These are phyloP conservation scores for Xerus rutilus DNA, from an alignment of 2,797 vertebrate species.

Conservation along the genomic window DNA sequence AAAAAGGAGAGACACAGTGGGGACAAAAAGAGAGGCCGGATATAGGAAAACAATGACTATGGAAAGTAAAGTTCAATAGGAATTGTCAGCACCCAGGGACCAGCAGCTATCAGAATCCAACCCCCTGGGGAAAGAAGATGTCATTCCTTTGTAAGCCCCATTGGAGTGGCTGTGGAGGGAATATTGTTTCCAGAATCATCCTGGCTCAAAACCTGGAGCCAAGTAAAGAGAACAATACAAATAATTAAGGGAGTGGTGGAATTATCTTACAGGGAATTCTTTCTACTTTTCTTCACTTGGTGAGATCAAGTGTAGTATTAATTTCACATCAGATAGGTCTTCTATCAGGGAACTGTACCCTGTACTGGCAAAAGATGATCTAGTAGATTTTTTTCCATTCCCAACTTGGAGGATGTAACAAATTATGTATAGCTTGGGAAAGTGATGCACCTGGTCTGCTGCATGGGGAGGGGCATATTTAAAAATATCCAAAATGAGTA, in stretches of 20 bases:
- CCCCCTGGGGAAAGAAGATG: slow-evolving; percentile 54
- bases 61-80: slow-evolving; percentile 57
- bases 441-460: slow-evolving; percentile 25
- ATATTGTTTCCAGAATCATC: slow-evolving; percentile 75
- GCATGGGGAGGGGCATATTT: not conserved
- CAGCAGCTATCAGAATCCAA: slow-evolving; percentile 56
- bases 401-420: slow-evolving; percentile 72
- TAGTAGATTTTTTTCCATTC: slow-evolving; percentile 80
- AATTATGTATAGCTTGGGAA: slow-evolving; percentile 73
- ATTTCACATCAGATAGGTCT: slow-evolving; percentile 83
- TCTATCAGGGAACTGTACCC: slow-evolving; percentile 81
- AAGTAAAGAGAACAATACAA: slow-evolving; percentile 80
- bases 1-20: not conserved
- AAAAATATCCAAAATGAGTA: slow-evolving; percentile 46
- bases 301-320: slow-evolving; percentile 81
- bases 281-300: slow-evolving; percentile 79
- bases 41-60: slow-evolving; percentile 14
- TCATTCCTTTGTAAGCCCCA: slow-evolving; percentile 59
- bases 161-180: slow-evolving; percentile 47
- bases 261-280: slow-evolving; percentile 84
- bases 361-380: slow-evolving; percentile 80
- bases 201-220: slow-evolving; percentile 62
- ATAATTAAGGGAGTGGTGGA: slow-evolving; percentile 83
- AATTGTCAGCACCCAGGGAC: slow-evolving; percentile 9
- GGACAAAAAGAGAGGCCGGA: not conserved